These are phyloP conservation scores for Muraenolepis orangiensis DNA, from an alignment of 2,797 vertebrate genomes.

Conservation along the genomic window DNA sequence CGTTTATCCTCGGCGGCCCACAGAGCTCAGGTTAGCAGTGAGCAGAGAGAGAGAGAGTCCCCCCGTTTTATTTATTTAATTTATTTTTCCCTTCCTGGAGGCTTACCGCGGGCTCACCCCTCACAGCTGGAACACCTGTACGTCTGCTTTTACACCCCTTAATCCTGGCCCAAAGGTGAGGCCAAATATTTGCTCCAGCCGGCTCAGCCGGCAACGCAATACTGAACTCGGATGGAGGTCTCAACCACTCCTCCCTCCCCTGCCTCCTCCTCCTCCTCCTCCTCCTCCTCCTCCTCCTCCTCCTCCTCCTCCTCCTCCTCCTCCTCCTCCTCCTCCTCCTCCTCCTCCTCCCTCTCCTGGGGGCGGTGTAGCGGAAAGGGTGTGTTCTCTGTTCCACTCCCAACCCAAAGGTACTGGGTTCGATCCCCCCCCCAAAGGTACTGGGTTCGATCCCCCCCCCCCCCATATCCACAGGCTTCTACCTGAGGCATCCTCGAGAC, in stretches of 20 bases:
- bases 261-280: too few relatives aligned
- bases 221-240: conserved; percentile 25
- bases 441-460: not conserved
- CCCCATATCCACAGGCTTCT: not conserved
- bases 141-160: conserved; percentile 65
- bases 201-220: not conserved
- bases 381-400: not conserved
- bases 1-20: conserved; percentile 74
- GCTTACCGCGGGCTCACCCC: conserved; percentile 68
- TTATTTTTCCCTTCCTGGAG: conserved; percentile 19
- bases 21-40: conserved; percentile 13
- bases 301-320: not conserved
- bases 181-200: conserved; percentile 53
- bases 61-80: too few relatives aligned
- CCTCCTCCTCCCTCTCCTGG: too few relatives aligned
- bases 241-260: not conserved
- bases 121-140: conserved; percentile 54
- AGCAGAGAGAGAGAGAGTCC: conserved; percentile 53
- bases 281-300: not conserved
- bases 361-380: too few relatives aligned
- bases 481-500: not conserved
- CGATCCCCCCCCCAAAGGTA: not conserved
- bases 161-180: conserved; percentile 64
- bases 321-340: too few relatives aligned
- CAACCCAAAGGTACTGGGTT: not conserved